Evolutionary conservation across 1,140 invertebrate genomes (phyloP).

Genomic region (Drosophila santomea): DNA sequence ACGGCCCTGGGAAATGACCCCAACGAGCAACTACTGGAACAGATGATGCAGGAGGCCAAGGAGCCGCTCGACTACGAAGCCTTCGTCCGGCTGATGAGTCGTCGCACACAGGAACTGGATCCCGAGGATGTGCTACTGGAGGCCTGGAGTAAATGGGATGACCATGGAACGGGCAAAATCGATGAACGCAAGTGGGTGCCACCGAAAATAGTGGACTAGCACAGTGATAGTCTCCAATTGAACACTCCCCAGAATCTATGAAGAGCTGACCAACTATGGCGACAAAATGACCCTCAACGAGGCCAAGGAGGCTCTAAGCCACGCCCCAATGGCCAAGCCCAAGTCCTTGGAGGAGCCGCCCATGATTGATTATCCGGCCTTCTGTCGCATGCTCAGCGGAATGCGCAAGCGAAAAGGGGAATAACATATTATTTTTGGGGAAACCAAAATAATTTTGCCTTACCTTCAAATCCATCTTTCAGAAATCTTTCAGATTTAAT

Average conservation of each 20-base stretch:
- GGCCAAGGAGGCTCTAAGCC: slow-evolving; percentile 87
- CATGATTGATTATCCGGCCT: slow-evolving; percentile 87
- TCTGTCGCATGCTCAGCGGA: slow-evolving; percentile 87
- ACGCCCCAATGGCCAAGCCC: slow-evolving; percentile 86
- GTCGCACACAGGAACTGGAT: slow-evolving; percentile 87
- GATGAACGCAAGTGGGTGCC: slow-evolving; percentile 86
- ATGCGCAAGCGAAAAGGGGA: slow-evolving; percentile 85
- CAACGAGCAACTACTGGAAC: slow-evolving; percentile 86
- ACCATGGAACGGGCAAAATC: slow-evolving; percentile 86
- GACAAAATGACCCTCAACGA: slow-evolving; percentile 87
- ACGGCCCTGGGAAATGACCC: slow-evolving; percentile 86
- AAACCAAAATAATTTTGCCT: neutral
- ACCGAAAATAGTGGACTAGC: neutral
- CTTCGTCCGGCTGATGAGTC: slow-evolving; percentile 87
- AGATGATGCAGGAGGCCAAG: slow-evolving; percentile 87
- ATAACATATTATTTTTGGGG: neutral
- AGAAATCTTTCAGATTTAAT: too few relatives aligned
- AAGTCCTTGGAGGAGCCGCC: slow-evolving; percentile 84
- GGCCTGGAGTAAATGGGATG: slow-evolving; percentile 88
- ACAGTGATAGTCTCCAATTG: neutral
- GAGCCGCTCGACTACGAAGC: slow-evolving; percentile 87
- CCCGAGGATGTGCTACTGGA: slow-evolving; percentile 87
- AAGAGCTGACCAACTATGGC: slow-evolving; percentile 87
- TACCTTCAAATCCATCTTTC: neutral
- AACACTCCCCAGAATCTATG: slow-evolving; percentile 85